Percentiles rank a stretch among this genome's conserved stretches.
phyloP scores from a whole-genome alignment of 1,140 invertebrate genomes.

The Drosophila kohkoa region DNA sequence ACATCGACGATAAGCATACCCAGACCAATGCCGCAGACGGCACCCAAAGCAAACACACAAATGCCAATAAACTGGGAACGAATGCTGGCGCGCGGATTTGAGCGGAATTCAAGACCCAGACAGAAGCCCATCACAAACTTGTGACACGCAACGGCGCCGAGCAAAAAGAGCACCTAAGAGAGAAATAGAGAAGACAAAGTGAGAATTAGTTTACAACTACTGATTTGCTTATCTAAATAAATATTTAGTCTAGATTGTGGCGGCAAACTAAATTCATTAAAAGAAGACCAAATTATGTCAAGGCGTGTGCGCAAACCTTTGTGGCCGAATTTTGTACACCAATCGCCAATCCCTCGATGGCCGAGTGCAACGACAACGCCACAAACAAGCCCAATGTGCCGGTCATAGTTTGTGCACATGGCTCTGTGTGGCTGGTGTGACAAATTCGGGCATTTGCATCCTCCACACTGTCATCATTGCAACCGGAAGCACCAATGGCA shows the following conservation, averaged over 20 bases:
- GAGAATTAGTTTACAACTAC: conserved; percentile 46
- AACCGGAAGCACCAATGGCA: conserved; percentile 24
- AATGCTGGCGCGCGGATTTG: conserved; percentile 84
- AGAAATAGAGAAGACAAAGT: conserved; percentile 27
- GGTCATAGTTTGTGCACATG: conserved; percentile 86
- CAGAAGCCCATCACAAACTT: conserved; percentile 93
- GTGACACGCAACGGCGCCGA: conserved; percentile 90
- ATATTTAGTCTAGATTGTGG: conserved; percentile 67
- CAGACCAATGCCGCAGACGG: conserved; percentile 88
- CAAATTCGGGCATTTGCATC: conserved; percentile 87
- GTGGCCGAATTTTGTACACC: conserved; percentile 88
- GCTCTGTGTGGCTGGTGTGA: conserved; percentile 88
- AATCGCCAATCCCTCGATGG: conserved; percentile 93
- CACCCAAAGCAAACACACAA: conserved; percentile 88
- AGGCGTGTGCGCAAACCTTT: conserved; percentile 86
- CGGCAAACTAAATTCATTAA: conserved; percentile 17
- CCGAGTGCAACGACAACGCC: conserved; percentile 91
- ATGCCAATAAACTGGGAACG: conserved; percentile 87
- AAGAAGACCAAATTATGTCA: conserved; percentile 49
- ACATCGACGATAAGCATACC: conserved; percentile 87
- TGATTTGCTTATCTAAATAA: conserved; percentile 58
- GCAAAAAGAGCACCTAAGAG: conserved; percentile 88
- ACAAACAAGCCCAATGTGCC: conserved; percentile 88
- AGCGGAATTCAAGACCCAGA: conserved; percentile 89
- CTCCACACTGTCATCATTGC: conserved; percentile 74